A percentile compares a stretch with the other conserved stretches of the same genome.
Evolutionary conservation across 2,113 vertebrate species (phyloP).

Genomic region (Sylvilagus bachmani): DNA sequence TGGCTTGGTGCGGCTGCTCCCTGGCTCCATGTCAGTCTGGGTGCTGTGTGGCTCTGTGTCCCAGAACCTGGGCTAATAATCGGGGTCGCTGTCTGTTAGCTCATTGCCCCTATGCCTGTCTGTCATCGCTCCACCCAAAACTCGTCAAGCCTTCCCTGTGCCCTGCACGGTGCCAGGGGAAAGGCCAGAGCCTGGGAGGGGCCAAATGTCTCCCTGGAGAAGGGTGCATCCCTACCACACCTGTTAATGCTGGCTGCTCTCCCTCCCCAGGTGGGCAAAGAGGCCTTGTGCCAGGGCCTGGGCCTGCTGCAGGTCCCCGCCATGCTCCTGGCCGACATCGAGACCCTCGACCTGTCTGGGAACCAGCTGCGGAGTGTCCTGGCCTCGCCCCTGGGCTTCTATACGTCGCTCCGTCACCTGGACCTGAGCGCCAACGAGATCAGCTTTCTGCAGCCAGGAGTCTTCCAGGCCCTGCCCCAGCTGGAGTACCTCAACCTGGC

Average conservation of each 20-base stretch:
- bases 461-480: slow-evolving; percentile 89
- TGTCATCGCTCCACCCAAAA: not conserved
- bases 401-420: slow-evolving; percentile 88
- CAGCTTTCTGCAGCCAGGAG: slow-evolving; percentile 91
- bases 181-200: not conserved
- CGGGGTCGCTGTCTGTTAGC: not conserved
- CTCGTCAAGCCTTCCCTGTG: not conserved
- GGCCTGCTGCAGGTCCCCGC: slow-evolving; percentile 90
- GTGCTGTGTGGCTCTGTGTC: not conserved
- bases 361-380: slow-evolving; percentile 93
- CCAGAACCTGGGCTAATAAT: not conserved
- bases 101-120: not conserved
- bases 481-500: slow-evolving; percentile 94
- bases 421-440: slow-evolving; percentile 94
- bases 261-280: slow-evolving; percentile 88
- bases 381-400: slow-evolving; percentile 86
- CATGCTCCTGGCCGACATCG: slow-evolving; percentile 86
- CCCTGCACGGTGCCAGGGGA: too few species aligned
- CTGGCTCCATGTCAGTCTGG: not conserved
- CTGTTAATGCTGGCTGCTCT: not conserved
- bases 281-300: slow-evolving; percentile 90
- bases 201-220: not conserved
- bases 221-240: accelerated
- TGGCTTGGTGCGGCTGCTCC: not conserved
- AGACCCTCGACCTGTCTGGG: slow-evolving; percentile 92